phyloP scores from a whole-genome alignment of 2,113 vertebrate species.

The Bufo bufo region DNA sequence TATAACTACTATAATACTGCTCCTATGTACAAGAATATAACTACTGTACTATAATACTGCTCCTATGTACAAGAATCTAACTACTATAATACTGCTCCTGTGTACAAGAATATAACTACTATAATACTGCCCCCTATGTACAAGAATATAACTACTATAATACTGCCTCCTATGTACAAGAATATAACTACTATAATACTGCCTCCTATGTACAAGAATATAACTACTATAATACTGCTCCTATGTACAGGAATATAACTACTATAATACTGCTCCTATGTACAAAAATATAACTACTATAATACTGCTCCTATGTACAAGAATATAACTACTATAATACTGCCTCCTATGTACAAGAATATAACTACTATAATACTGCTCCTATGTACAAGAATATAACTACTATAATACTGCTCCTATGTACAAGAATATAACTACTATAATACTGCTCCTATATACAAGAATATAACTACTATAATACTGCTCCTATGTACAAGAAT shows the following conservation, averaged over 20 bases:
- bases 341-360: conserved; percentile 5
- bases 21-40: conserved; percentile 9
- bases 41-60: conserved; percentile 6
- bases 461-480: conserved; percentile 18
- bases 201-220: not conserved
- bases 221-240: not conserved
- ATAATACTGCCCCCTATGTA: not conserved
- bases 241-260: conserved; percentile 17
- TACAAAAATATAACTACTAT: conserved; percentile 14
- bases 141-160: conserved; percentile 15
- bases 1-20: conserved; percentile 16
- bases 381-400: conserved; percentile 6
- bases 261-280: conserved; percentile 8
- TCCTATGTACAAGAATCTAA: not conserved
- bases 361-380: conserved; percentile 12
- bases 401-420: conserved; percentile 12
- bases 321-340: conserved; percentile 25
- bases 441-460: not conserved
- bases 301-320: conserved; percentile 1
- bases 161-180: not conserved
- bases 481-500: not conserved
- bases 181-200: conserved; percentile 25
- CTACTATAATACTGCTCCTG: conserved; percentile 5
- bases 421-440: conserved; percentile 13
- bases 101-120: conserved; percentile 15